Evolutionary conservation across 2,888 invertebrate species (phyloP), one percentile per base, ranked within the genome.

Genomic region (Chrysolina oricalcia): DNA sequence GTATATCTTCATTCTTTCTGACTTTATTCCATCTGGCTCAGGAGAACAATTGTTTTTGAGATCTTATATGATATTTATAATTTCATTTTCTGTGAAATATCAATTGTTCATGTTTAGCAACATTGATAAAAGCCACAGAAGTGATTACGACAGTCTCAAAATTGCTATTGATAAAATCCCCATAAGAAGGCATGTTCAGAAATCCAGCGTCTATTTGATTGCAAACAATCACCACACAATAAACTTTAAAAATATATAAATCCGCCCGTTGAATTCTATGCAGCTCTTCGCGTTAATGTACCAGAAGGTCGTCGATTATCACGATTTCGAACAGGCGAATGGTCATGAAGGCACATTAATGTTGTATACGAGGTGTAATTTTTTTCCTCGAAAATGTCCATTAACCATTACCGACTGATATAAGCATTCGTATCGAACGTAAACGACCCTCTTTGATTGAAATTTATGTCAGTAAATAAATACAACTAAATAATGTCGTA

Each of bases 401-500:
- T 80, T 79, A 78, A 72, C 69, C 70, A 75, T 80, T 76, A 72
- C 75, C 72, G 75, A 77, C 75, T 73, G 78, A 79, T 70, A 72
- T 70, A 78, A 69, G 71, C 74, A 78, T 69, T 76, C 76, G 76
- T 71, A 79, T 77, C 76, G 76, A 75, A 73, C 66, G 73, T 71
- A 74, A 76, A 78, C 76, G 77, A 74, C 70, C 78, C 74, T 72
- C 73, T 80, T 80, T 80, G 80, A 80, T 80, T 80, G 78, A 80
- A 80, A 80, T 80, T 80, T 80, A 80, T 80, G 78, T 77, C 76
- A 70, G 77, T 76, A 77, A 77, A 80, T 80, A 80, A 80, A 80
- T 78, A 77, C 74, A 76, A 80, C 74, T 78, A 80, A 78, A 80
- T 80, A 78, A 77, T 78, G 78, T 76, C 80, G 77, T 83, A 83